Base-by-base conservation (phyloP, 2,113 vertebrate species). In the Charadrius vociferus region DNA sequence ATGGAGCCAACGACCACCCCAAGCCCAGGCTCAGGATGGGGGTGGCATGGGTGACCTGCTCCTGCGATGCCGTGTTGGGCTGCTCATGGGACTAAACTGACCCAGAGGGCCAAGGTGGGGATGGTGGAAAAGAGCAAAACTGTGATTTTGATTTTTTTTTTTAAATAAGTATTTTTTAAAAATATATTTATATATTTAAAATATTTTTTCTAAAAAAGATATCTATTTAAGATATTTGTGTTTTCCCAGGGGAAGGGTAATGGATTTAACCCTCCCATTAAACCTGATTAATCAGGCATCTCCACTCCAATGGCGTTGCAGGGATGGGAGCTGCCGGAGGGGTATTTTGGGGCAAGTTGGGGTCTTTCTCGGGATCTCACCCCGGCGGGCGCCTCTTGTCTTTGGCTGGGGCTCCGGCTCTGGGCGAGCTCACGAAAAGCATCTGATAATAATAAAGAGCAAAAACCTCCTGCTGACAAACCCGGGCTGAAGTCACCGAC, bases 381-480 rank as follows among this genome's bases (percentile, higher is more conserved):
- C 93, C 89, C 37, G 22, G 8, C 72, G 43, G 94, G 96, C 55
- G 93, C 95, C 95, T 96, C 95, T 92, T 1, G 24, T 68, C 88
- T 94, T 70, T 70, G 36, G 88, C 88, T 87, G 75, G 47, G 36
- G 75, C 86, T 55, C 58, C 14, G 14, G 47, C 79, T 92, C 75
- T 0, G 63, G 88, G 93, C 50, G 7, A 59, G 70, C 93, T 91
- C 59, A 66, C 22, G 22, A 81, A 92, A 73, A 93, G 93, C 97
- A 96, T 93, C 96, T 94, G 96, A 94, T 68, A 96, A 92, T 92
- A 95, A 96, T 97, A 96, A 96, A 77, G 68, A 97, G 90, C 90
- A 93, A 53, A 88, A 95, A 29, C 79, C 95, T 92, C 93, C 96
- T 7, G 88, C 97, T 95, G 96, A 88, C 96, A 88, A 86, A 62